Evolutionary conservation across 2,113 vertebrate genomes (phyloP).

Genomic region (Halcyon malimbica): DNA sequence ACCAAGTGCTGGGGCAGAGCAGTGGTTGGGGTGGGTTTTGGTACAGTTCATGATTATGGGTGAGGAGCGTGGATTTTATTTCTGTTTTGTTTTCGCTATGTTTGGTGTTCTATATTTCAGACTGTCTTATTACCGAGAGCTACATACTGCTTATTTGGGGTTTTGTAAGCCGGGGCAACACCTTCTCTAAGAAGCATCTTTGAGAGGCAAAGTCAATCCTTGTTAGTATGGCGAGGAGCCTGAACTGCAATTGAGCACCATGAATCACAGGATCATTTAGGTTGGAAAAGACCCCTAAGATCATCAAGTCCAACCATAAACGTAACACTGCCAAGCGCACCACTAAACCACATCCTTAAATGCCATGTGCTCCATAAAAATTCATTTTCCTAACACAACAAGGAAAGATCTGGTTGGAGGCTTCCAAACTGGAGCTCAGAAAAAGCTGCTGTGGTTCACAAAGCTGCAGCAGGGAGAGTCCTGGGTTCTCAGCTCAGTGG

Average conservation of each 20-base stretch:
- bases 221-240: neutral
- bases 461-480: neutral
- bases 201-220: neutral
- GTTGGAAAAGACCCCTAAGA: neutral
- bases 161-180: neutral
- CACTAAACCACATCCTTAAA: neutral
- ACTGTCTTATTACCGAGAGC: neutral
- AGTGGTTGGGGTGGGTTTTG: neutral
- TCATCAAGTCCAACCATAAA: neutral
- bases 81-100: neutral
- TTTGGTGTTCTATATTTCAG: neutral
- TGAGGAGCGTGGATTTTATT: neutral
- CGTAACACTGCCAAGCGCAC: neutral
- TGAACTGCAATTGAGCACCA: neutral
- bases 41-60: neutral
- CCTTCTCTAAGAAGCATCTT: neutral
- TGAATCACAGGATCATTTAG: too few species aligned
- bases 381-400: neutral
- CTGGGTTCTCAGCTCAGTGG: neutral
- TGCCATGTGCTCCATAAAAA: neutral
- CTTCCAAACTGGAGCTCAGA: neutral
- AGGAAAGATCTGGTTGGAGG: neutral
- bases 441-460: neutral
- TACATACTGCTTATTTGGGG: neutral
- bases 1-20: neutral